Base-by-base conservation (phyloP, 2,888 invertebrate species). In the Agrochola litura region DNA sequence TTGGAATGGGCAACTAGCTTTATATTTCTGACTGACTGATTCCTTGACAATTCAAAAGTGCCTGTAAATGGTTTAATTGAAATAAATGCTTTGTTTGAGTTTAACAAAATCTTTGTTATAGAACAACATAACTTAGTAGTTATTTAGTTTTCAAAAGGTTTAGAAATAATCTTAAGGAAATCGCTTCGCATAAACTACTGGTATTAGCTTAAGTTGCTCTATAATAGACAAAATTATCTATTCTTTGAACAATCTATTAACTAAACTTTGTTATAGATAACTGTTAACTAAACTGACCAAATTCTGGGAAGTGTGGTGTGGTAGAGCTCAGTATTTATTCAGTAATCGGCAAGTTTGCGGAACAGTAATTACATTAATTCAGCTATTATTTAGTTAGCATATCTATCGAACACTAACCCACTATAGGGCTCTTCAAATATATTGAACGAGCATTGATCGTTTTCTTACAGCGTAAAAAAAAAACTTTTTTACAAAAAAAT, bases 241-340 rank as follows among this genome's bases (percentile, higher is more conserved):
- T 37, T 66, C 69, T 63, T 66, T 22, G 75, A 74, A 63, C 43
- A 84, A 54, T 76, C 6, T 65, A 43, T 25, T 22, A 60, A 79
- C 72, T 43, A 70, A 82, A 81, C 61, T 82, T 84, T n/a, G 66
- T 30, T 52, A 61, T 41, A 69, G 73, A 73, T 82, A 79, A 61
- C 73, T 72, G 60, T 37, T 84, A 61, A 46, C 63, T 81, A 66
- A 61, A 46, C 63, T 81, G 69, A 74, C 74, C 61, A 66, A 84
- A 84, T 82, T 84, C 61, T 70, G 30, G 22, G 52, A 73, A 82
- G 56, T 58, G 22, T 52, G 54, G 56, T 60, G 46, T 54, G 49
- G 60, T 69, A 1, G 68, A 80, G 41, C 46, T 73, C 61, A 63
- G 41, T 69, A 70, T 79, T 83, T 83, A 81, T 70, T 65, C 41